Conservation (phyloP, 2,113 vertebrate species). For the Centropus bengalensis region DNA sequence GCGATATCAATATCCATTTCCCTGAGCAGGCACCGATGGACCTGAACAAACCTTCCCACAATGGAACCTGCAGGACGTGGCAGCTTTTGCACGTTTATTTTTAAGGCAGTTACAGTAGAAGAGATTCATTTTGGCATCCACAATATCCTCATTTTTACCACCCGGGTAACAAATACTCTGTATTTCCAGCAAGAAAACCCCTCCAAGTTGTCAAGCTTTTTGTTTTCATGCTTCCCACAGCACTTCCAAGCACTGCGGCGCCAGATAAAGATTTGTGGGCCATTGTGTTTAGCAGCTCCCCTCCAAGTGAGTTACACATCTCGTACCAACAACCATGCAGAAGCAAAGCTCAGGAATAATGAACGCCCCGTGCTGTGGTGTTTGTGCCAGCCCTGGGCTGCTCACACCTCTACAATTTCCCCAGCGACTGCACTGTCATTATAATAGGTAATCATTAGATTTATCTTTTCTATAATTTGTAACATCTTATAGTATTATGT, state of each 20-base stretch:
- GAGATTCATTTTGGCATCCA: neutral
- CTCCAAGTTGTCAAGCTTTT: slow-evolving; percentile 35
- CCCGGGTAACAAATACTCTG: slow-evolving; percentile 6
- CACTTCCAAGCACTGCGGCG: slow-evolving; percentile 45
- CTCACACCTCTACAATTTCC: slow-evolving; percentile 72
- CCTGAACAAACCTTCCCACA: neutral
- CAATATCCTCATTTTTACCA: slow-evolving; percentile 52
- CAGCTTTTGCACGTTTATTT: slow-evolving; percentile 58
- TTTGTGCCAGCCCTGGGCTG: slow-evolving; percentile 64
- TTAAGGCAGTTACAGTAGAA: slow-evolving; percentile 31
- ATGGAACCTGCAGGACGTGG: neutral
- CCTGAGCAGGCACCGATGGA: slow-evolving; percentile 22
- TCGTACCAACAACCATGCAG: slow-evolving; percentile 60
- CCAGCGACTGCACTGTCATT: slow-evolving; percentile 74
- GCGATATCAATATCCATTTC: slow-evolving; percentile 36
- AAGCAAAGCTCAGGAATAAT: slow-evolving; percentile 75
- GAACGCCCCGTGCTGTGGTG: slow-evolving; percentile 48
- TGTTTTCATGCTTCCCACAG: slow-evolving; percentile 63
- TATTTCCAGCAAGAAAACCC: slow-evolving; percentile 4
- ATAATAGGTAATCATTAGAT: slow-evolving; percentile 81
- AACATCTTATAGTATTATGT: slow-evolving; percentile 74
- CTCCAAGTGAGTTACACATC: slow-evolving; percentile 71
- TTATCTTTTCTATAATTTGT: slow-evolving; percentile 81
- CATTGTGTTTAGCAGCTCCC: slow-evolving; percentile 58
- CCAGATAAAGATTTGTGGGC: slow-evolving; percentile 70